Evolutionary conservation across 2,113 vertebrate genomes (phyloP).

Genomic region (Xenus cinereus): DNA sequence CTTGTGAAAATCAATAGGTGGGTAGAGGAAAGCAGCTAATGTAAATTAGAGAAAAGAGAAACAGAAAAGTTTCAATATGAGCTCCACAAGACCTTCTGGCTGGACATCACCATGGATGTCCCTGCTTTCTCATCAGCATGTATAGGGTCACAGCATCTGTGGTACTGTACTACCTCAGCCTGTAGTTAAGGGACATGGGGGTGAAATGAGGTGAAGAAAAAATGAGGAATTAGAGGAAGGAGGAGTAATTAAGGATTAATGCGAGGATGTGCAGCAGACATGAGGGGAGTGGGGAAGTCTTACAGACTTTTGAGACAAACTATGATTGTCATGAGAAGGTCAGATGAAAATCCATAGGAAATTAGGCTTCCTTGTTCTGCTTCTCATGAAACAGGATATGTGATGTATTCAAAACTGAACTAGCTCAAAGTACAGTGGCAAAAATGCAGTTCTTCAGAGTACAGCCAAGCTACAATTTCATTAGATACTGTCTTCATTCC

Average conservation of each 20-base stretch:
- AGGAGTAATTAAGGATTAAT: background rate
- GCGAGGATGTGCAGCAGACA: background rate
- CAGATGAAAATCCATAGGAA: conserved; percentile 10
- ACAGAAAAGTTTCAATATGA: background rate
- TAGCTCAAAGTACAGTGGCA: background rate
- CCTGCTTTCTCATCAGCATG: background rate
- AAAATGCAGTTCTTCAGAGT: background rate
- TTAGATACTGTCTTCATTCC: background rate
- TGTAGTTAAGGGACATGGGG: background rate
- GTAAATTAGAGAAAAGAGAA: background rate
- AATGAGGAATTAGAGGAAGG: background rate
- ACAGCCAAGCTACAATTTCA: background rate
- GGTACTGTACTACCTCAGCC: background rate
- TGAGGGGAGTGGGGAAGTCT: background rate
- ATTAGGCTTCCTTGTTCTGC: background rate
- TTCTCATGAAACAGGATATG: background rate
- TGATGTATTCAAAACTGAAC: background rate
- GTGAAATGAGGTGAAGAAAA: background rate
- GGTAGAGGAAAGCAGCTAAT: background rate
- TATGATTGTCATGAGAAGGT: background rate
- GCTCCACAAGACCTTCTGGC: background rate
- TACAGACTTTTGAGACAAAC: background rate
- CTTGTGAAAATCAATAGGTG: background rate
- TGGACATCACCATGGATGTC: background rate
- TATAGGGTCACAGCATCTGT: background rate